A percentile compares a stretch with the other conserved stretches of the same genome.
Conservation (phyloP, 2,888 invertebrate species). For the Pachymerium ferrugineum region DNA sequence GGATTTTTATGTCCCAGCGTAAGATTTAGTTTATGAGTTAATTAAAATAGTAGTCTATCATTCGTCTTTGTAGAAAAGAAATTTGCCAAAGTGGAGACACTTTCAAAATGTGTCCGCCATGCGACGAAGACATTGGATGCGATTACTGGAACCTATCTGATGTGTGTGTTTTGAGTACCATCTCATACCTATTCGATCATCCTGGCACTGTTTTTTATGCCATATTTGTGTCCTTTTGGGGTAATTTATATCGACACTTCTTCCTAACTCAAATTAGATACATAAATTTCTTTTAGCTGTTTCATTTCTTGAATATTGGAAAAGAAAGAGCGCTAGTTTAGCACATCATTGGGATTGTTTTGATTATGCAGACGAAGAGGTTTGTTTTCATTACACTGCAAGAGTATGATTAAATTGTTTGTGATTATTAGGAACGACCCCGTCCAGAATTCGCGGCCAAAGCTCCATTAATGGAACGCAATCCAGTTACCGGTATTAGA, state of each 20-base stretch:
- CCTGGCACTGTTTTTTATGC: conserved; percentile 56
- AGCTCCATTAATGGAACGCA: conserved; percentile 52
- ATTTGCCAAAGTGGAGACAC: conserved; percentile 50
- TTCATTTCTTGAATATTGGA: conserved; percentile 57
- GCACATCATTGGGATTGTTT: conserved; percentile 57
- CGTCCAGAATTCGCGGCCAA: conserved; percentile 55
- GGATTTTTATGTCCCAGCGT: conserved; percentile 50
- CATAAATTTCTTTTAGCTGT: conserved; percentile 48
- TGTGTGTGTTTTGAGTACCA: conserved; percentile 52
- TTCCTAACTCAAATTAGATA: background rate
- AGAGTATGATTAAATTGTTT: background rate
- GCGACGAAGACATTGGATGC: conserved; percentile 53
- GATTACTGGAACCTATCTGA: conserved; percentile 54
- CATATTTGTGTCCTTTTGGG: conserved; percentile 55
- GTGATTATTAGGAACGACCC: conserved; percentile 49
- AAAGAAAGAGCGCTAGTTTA: conserved; percentile 53
- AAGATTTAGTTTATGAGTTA: conserved; percentile 39
- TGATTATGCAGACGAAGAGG: conserved; percentile 55
- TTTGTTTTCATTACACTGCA: conserved; percentile 32
- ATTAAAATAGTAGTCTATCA: background rate
- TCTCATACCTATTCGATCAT: conserved; percentile 56
- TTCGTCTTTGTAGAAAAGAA: conserved; percentile 43
- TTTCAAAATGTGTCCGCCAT: conserved; percentile 55
- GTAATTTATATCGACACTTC: conserved; percentile 40
- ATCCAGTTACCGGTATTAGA: conserved; percentile 54